Conservation (phyloP, 2,888 invertebrate species). For the Silvanus unidentatus region DNA sequence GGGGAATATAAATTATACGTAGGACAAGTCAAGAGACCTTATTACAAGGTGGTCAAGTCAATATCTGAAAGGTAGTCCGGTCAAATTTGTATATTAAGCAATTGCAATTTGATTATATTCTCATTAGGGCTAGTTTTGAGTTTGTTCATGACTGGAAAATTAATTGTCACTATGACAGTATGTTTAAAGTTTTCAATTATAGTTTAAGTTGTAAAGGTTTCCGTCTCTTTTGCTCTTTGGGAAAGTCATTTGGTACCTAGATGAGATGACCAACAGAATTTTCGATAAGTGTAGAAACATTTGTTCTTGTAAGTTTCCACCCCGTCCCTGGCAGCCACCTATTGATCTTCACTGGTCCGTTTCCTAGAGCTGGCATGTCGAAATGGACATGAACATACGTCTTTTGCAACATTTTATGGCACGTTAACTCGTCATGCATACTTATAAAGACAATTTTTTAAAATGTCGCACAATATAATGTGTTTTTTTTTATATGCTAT, state of each 20-base stretch:
- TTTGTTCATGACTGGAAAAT: slow-evolving; percentile 8
- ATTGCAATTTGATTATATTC: not conserved
- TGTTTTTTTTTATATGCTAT: too few relatives aligned
- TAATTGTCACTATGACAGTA: slow-evolving; percentile 15
- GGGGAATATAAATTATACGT: too few relatives aligned
- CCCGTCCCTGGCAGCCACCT: slow-evolving; percentile 21
- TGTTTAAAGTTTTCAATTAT: slow-evolving; percentile 19
- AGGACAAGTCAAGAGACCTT: too few relatives aligned
- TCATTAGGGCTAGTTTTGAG: slow-evolving; percentile 5
- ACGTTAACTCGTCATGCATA: slow-evolving; percentile 28
- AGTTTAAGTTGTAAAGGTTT: slow-evolving; percentile 16
- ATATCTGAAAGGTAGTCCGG: too few relatives aligned
- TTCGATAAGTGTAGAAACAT: slow-evolving; percentile 24
- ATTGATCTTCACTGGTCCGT: slow-evolving; percentile 25
- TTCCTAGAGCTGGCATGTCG: slow-evolving; percentile 19
- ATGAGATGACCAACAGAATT: slow-evolving; percentile 25
- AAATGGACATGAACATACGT: slow-evolving; percentile 27
- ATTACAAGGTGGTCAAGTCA: too few relatives aligned
- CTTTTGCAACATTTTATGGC: slow-evolving; percentile 25
- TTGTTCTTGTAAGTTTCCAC: slow-evolving; percentile 25
- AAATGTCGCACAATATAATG: slow-evolving; percentile 17
- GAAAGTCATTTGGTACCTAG: slow-evolving; percentile 23
- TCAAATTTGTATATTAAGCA: too few relatives aligned
- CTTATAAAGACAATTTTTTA: slow-evolving; percentile 23
- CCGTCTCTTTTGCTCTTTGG: too few relatives aligned